A percentile compares a stretch with the other conserved stretches of the same genome.
Evolutionary conservation across 2,888 invertebrate genomes (phyloP).

Genomic region (Fragum whitleyi): DNA sequence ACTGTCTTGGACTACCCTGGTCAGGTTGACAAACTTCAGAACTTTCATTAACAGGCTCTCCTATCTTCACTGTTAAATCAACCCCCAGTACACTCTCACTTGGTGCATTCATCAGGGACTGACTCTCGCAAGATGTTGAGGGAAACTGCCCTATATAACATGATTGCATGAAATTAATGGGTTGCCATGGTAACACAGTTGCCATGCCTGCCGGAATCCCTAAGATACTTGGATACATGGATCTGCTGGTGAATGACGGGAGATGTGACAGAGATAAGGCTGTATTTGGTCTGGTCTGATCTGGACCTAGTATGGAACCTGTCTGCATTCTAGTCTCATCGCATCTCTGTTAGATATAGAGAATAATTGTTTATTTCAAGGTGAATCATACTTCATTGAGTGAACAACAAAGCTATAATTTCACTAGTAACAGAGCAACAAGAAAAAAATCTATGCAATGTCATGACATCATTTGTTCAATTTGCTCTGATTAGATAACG

Average conservation of each 20-base stretch:
- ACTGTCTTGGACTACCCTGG: not conserved
- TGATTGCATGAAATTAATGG: not conserved
- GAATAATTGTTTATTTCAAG: too few relatives aligned
- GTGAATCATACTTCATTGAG: too few relatives aligned
- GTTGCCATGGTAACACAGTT: conserved; percentile 6
- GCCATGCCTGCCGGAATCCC: conserved; percentile 5
- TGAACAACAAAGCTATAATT: too few relatives aligned
- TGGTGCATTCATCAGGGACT: not conserved
- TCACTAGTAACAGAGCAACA: too few relatives aligned
- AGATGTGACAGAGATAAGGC: not conserved
- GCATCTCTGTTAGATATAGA: too few relatives aligned
- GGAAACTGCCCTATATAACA: not conserved
- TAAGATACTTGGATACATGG: not conserved
- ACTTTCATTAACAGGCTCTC: not conserved
- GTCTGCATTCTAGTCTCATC: too few relatives aligned
- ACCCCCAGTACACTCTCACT: not conserved
- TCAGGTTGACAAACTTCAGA: not conserved
- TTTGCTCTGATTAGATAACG: too few relatives aligned
- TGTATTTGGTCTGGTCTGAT: too few relatives aligned
- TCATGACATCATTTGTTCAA: too few relatives aligned
- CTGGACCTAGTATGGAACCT: too few relatives aligned
- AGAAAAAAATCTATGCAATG: too few relatives aligned
- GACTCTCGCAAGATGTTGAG: not conserved
- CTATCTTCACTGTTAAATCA: not conserved
- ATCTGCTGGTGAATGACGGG: not conserved